Base-by-base conservation (phyloP, 2,888 invertebrate genomes). In the Gari tellinella region DNA sequence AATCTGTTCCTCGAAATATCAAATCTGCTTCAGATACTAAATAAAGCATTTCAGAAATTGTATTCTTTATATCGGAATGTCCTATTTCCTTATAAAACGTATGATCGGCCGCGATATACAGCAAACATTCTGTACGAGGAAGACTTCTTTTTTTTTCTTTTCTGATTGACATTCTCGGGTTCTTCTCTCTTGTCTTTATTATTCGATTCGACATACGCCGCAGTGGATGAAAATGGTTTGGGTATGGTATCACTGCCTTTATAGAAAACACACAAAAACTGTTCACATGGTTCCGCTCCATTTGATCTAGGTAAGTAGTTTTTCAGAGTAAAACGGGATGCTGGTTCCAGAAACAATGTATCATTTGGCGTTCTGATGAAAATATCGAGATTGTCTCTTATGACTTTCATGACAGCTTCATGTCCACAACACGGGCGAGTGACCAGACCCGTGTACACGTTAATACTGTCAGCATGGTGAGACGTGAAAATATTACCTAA, bases 61-160 rank as follows among this genome's bases (percentile, higher is more conserved):
- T 84, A 17, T 45, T 64, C 15, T 61, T 48, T 1, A 83, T 53
- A 51, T 75, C 73, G 5, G 69, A 60, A 10, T 75, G 49, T 14
- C 87, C 89, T 12, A 83, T 70, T 17, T 78, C 49, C 38, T 82
- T 41, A 60, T 73, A 90, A 68, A 90, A 89, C 2, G 81, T 81
- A 51, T 90, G 86, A 63, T 90, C 90, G 0, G 88, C 86, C n/a
- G 88, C 86, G 26, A 90, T 56, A 70, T 89, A 87, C 2, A 91
- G 69, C 0, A 57, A 52, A 67, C 87, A 87, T 19, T 81, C 73
- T 23, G 58, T 72, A 26, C 72, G 26, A 2, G 26, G 51, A 19
- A 51, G 43, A 19, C 72, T 61, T 41, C 72, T 38, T 48, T 58
- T 62, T 37, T 26, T 17, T 51, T 53, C 51, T 31, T 12, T n/a